A percentile compares a stretch with the other conserved stretches of the same genome.
Conservation (phyloP, 2,797 vertebrate genomes). For the Phylloscopus collybita region DNA sequence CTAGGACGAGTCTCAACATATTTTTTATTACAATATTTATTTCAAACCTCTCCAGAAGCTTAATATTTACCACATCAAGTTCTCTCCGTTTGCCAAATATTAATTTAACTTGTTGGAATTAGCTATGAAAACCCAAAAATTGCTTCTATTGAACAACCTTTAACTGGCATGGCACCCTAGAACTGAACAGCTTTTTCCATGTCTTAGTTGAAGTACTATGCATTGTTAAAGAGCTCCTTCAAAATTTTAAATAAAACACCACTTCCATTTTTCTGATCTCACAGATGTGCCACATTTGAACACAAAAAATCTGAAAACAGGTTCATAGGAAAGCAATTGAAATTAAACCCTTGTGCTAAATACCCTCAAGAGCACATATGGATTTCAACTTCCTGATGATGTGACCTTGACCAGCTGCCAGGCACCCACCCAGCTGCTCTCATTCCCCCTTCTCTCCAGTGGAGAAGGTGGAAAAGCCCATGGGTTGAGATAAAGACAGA, state of each 20-base stretch:
- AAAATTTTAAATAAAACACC: background rate
- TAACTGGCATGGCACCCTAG: background rate
- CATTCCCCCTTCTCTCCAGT: background rate
- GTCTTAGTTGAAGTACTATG: background rate
- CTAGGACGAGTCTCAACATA: constrained; percentile 40
- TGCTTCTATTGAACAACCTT: background rate
- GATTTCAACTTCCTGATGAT: background rate
- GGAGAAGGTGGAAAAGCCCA: background rate
- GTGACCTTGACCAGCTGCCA: background rate
- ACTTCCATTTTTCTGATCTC: background rate
- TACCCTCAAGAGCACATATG: background rate
- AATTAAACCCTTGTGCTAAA: background rate
- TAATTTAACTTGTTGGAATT: background rate
- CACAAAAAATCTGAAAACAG: background rate
- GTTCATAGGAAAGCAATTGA: background rate
- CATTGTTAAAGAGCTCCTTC: background rate
- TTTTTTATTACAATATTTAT: constrained; percentile 43
- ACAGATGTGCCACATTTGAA: background rate
- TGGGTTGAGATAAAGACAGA: background rate
- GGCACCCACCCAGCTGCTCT: background rate
- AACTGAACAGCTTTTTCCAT: background rate
- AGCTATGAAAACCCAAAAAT: background rate
- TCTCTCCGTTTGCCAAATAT: background rate
- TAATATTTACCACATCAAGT: background rate
- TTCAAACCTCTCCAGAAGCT: constrained; percentile 44